Evolutionary conservation across 2,888 invertebrate genomes (phyloP).

Genomic region (Eupithecia vulgata): DNA sequence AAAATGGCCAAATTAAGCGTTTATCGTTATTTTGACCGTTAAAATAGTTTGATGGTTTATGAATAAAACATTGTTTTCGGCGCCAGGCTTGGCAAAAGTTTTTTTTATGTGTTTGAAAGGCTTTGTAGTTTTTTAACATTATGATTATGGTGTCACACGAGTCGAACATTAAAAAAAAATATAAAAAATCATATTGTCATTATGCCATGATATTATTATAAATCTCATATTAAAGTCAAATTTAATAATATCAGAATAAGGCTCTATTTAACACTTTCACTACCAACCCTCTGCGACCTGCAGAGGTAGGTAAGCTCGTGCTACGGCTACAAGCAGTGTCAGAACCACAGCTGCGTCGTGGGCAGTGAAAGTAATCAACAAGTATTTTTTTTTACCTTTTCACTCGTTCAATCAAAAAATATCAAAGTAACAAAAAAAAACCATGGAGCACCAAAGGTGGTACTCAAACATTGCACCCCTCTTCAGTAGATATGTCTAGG

Average conservation of each 20-base stretch:
- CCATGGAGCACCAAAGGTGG: neutral
- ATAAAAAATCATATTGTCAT: too few species aligned
- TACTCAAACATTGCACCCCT: neutral
- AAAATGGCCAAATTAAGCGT: conserved; percentile 47
- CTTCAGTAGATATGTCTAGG: neutral
- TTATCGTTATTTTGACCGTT: conserved; percentile 43
- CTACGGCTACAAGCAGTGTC: neutral
- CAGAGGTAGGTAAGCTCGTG: too few species aligned
- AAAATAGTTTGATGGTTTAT: conserved; percentile 24
- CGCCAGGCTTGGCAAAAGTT: neutral
- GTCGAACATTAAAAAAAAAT: too few species aligned
- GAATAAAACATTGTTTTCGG: conserved; percentile 25
- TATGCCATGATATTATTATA: too few species aligned
- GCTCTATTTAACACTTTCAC: too few species aligned
- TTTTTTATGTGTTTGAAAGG: neutral
- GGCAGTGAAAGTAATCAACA: too few species aligned
- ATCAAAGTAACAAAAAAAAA: neutral
- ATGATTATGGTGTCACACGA: too few species aligned
- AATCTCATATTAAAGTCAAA: too few species aligned
- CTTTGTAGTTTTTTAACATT: too few species aligned
- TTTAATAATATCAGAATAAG: too few species aligned
- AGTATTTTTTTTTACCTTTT: neutral
- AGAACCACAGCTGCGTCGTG: too few species aligned
- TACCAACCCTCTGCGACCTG: too few species aligned
- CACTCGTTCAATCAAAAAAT: neutral